Percentiles rank a stretch among this genome's conserved stretches.
These are phyloP conservation scores for Barypeithes pellucidus DNA, from an alignment of 2,888 invertebrate species.

Conservation along the genomic window DNA sequence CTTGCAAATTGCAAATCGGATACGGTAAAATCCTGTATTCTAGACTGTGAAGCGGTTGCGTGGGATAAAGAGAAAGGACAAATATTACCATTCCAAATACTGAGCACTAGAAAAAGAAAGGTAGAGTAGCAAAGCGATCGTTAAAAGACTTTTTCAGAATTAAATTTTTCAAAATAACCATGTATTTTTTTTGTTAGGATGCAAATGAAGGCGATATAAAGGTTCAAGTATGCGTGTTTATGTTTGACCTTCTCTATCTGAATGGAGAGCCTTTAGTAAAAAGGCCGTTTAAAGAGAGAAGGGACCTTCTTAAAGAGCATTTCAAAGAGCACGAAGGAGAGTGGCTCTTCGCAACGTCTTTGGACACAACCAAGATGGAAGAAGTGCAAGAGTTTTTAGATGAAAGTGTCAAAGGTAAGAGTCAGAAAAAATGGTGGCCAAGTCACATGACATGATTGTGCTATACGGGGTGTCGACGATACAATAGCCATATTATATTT, in stretches of 20 bases:
- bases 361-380: slow-evolving; percentile 89
- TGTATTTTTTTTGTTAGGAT: too few species aligned
- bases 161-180: too few species aligned
- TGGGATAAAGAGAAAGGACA: slow-evolving; percentile 91
- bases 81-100: slow-evolving; percentile 96
- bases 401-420: slow-evolving; percentile 89
- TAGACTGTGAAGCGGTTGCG: slow-evolving; percentile 98
- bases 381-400: slow-evolving; percentile 96
- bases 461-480: too few species aligned
- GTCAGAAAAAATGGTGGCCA: too few species aligned
- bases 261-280: slow-evolving; percentile 91
- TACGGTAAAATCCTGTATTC: slow-evolving; percentile 84
- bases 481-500: too few species aligned
- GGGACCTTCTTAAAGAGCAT: slow-evolving; percentile 81
- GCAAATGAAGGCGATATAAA: slow-evolving; percentile 83
- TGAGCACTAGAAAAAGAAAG: slow-evolving; percentile 96
- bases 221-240: slow-evolving; percentile 90
- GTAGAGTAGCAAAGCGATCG: too few species aligned
- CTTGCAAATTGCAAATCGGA: slow-evolving; percentile 75
- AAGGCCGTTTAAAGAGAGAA: slow-evolving; percentile 82
- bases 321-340: slow-evolving; percentile 84
- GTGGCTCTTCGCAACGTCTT: slow-evolving; percentile 89
- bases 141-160: too few species aligned
- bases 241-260: slow-evolving; percentile 95
- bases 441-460: too few species aligned